These are phyloP conservation scores for Chloromyia formosa DNA, from an alignment of 2,888 invertebrate species.

Conservation along the genomic window DNA sequence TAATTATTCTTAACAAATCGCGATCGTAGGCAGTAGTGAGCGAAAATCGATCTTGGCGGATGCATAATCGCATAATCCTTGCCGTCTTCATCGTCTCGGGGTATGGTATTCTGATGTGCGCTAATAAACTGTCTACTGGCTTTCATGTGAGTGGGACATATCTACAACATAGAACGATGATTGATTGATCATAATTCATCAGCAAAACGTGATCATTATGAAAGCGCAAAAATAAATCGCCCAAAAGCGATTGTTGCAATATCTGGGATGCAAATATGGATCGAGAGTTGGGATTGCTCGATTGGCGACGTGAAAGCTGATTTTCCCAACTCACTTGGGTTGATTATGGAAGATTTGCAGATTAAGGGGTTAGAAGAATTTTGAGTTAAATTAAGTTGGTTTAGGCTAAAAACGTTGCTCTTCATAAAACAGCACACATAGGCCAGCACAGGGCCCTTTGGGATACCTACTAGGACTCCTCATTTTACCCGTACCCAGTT, in stretches of 20 bases:
- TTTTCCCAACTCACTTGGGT: no score
- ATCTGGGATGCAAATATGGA: neutral
- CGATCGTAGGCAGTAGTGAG: constrained; percentile 41
- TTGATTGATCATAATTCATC: constrained; percentile 51
- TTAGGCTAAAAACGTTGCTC: no score
- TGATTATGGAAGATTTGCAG: no score
- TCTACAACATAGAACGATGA: constrained; percentile 37
- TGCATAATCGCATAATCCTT: constrained; percentile 25
- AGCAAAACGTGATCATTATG: constrained; percentile 46
- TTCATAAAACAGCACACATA: no score
- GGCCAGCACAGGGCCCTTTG: no score
- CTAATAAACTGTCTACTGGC: constrained; percentile 24
- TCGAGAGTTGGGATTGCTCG: no score
- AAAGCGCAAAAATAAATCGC: constrained; percentile 27
- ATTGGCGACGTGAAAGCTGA: no score
- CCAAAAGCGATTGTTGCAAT: constrained; percentile 15
- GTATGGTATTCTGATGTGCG: constrained; percentile 7
- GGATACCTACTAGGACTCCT: no score
- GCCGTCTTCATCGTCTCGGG: neutral
- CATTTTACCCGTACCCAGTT: no score
- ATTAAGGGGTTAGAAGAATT: no score
- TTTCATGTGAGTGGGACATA: constrained; percentile 23
- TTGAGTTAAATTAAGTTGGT: no score
- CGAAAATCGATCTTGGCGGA: constrained; percentile 43
- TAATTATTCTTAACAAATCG: constrained; percentile 50